A percentile compares a stretch with the other conserved stretches of the same genome.
Evolutionary conservation across 2,888 invertebrate species (phyloP).

Genomic region (Podotricha telesiphe): DNA sequence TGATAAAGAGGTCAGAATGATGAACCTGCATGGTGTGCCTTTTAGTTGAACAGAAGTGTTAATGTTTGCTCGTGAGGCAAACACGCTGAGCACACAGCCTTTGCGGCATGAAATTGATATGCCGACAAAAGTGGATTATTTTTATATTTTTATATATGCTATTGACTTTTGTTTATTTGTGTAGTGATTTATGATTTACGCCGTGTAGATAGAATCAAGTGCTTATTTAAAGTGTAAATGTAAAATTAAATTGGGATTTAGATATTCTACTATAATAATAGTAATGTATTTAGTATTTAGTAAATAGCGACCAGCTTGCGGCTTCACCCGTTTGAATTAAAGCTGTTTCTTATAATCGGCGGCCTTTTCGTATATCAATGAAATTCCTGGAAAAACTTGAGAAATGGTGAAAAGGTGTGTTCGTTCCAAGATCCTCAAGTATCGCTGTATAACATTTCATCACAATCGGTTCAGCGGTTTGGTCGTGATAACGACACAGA

Average conservation of each 20-base stretch:
- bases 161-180: slow-evolving; percentile 19
- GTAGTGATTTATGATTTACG: not conserved
- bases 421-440: too few species aligned
- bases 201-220: not conserved
- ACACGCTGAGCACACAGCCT: slow-evolving; percentile 52
- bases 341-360: too few species aligned
- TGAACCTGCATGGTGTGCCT: slow-evolving; percentile 36
- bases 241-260: not conserved
- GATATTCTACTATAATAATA: too few species aligned
- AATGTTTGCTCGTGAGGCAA: slow-evolving; percentile 56
- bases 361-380: too few species aligned
- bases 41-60: slow-evolving; percentile 59
- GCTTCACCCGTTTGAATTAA: too few species aligned
- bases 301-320: too few species aligned
- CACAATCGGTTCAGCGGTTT: too few species aligned
- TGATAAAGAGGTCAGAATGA: slow-evolving; percentile 28
- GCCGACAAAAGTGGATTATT: slow-evolving; percentile 40
- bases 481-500: too few species aligned
- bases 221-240: not conserved
- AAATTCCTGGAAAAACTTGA: too few species aligned
- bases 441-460: too few species aligned
- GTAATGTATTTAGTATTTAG: too few species aligned
- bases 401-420: too few species aligned
- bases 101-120: slow-evolving; percentile 56
- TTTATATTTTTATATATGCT: slow-evolving; percentile 28